Conservation (phyloP, 23 tunicate genomes). For the Trididemnum nubilum region DNA sequence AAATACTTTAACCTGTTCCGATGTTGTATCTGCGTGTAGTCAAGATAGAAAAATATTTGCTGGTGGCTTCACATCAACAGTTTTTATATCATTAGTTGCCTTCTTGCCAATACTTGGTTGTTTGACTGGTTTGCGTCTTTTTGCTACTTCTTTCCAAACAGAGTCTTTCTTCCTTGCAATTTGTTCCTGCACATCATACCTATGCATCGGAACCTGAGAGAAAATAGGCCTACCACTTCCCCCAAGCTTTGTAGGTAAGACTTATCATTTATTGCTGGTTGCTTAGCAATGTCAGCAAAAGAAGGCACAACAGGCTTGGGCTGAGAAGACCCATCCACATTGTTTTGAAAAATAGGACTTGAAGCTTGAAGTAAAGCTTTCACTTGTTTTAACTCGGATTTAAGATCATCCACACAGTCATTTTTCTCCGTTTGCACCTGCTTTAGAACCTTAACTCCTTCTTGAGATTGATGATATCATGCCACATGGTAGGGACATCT, state of each 20-base stretch:
- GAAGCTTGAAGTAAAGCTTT: background rate
- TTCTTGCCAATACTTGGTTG: background rate
- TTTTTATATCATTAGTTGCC: background rate
- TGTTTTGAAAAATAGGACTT: background rate
- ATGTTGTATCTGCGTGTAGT: background rate
- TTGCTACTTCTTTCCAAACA: background rate
- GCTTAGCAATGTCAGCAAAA: background rate
- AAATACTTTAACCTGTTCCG: background rate
- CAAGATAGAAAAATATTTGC: background rate
- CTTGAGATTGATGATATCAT: background rate
- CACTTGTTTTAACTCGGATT: background rate
- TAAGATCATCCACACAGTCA: background rate
- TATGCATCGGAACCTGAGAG: background rate
- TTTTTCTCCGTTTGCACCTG: background rate
- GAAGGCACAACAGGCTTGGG: background rate
- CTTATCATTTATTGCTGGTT: background rate
- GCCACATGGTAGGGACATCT: background rate
- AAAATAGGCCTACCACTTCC: background rate
- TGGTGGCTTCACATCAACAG: background rate
- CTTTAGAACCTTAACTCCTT: background rate
- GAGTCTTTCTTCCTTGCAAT: background rate
- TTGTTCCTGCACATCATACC: background rate
- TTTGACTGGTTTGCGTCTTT: background rate
- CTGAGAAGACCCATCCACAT: background rate
- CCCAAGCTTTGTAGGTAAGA: background rate